Evolutionary conservation across 2,113 vertebrate genomes (phyloP), one percentile per base, ranked within the genome.

Genomic region (Neodontobutis hainanensis): DNA sequence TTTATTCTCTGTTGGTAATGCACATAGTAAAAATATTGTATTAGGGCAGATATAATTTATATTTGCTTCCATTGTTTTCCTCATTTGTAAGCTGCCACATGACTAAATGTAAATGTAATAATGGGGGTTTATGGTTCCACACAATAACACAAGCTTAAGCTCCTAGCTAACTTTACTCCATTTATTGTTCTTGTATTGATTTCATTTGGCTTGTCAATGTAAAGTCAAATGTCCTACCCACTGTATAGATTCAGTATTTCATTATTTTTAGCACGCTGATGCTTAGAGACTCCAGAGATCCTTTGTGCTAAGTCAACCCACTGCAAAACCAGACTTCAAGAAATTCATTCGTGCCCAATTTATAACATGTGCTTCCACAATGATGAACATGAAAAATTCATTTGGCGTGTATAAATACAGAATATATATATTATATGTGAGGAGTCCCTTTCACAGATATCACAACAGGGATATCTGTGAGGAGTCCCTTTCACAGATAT

Each of bases 221-320:
- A 63, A 68, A 14, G 66, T 63, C 49, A 15, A 11, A 52, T 65
- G 55, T 65, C 11, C 12, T 15, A 40, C 14, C 43, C 70, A 60
- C 43, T 48, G 36, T 36, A 40, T n/a, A n/a, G 32, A 55, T 62
- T 67, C 78, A 64, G 70, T 40, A 47, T 73, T 51, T 43, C 53
- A 50, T 84, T 80, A 74, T 74, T 63, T 67, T 8, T 64, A 7
- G 16, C 51, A 56, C 59, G 73, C 75, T 16, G 73, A 79, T 81
- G 64, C 42, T 43, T 14, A 11, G 6, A 27, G 46, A 7, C 56
- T 61, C 44, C 38, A 69, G 49, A 36, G 19, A 74, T 76, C 49
- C 74, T 49, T 66, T 83, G 67, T 52, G 49, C 52, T 58, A 61
- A 70, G 65, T 78, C 65, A 71, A 78, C 43, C 49, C 36, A 38